phyloP scores from a whole-genome alignment of 2,888 invertebrate genomes.

The Thecophora atra region DNA sequence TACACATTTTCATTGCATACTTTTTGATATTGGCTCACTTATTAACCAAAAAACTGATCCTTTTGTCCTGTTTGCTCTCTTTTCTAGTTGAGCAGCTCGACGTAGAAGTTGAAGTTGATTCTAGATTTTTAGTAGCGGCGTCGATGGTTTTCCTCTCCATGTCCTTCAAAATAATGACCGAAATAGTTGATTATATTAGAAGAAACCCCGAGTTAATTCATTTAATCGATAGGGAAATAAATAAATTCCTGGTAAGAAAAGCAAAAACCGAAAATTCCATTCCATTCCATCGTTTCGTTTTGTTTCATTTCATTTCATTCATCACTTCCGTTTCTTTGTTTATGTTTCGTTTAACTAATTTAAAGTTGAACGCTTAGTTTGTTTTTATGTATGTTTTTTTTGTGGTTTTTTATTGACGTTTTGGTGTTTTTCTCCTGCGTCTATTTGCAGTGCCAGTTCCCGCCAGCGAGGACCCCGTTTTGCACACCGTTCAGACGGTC shows the following conservation, averaged over 20 bases:
- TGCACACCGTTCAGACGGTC: conserved; percentile 78
- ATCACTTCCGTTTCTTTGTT: background rate
- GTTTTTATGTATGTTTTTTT: no score
- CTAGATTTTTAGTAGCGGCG: conserved; percentile 63
- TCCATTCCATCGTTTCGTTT: background rate
- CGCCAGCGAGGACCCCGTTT: conserved; percentile 72
- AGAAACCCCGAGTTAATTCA: conserved; percentile 63
- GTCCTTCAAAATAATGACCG: conserved; percentile 62
- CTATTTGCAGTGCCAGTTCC: conserved; percentile 69
- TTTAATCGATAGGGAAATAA: conserved; percentile 62
- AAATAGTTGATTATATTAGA: conserved; percentile 62
- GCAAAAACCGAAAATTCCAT: background rate
- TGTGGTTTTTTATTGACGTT: conserved; percentile 1
- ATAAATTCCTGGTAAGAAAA: conserved; percentile 59
- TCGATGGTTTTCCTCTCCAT: conserved; percentile 64
- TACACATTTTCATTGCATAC: no score
- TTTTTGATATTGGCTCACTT: no score
- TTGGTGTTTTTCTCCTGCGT: conserved; percentile 8
- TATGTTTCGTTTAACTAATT: background rate
- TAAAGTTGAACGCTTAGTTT: no score
- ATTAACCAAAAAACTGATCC: background rate
- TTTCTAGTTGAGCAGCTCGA: conserved; percentile 58
- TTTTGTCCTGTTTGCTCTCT: background rate
- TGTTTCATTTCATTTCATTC: background rate
- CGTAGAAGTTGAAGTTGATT: conserved; percentile 58